phyloP scores from a whole-genome alignment of 2,113 vertebrate genomes.

The Apistogramma diplotaenia region DNA sequence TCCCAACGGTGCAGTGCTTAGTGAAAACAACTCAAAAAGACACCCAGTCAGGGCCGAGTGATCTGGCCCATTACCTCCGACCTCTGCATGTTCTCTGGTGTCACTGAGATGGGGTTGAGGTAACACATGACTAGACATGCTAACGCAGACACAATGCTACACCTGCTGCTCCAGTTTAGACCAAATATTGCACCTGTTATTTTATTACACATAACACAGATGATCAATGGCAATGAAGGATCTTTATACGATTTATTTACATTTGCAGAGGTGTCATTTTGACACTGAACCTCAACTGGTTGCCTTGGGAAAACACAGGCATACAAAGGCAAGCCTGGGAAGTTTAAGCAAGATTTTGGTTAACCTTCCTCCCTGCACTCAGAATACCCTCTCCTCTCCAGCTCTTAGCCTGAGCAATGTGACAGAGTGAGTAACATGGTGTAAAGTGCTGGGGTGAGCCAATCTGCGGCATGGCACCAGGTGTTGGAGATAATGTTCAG shows the following conservation, averaged over 20 bases:
- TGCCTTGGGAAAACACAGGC: neutral
- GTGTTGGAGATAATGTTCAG: slow-evolving; percentile 62
- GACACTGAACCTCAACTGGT: neutral
- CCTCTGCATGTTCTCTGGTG: slow-evolving; percentile 51
- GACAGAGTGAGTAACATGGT: slow-evolving; percentile 46
- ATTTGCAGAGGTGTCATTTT: neutral
- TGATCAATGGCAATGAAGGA: slow-evolving; percentile 24
- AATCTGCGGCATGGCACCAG: slow-evolving; percentile 56
- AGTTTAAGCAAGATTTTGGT: neutral
- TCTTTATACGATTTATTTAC: too few relatives aligned
- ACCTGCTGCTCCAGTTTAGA: slow-evolving; percentile 15
- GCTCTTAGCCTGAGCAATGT: slow-evolving; percentile 48
- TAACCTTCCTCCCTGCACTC: slow-evolving; percentile 30
- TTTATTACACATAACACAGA: slow-evolving; percentile 12
- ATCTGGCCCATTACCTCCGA: slow-evolving; percentile 64
- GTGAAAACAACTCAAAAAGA: slow-evolving; percentile 59
- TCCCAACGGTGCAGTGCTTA: slow-evolving; percentile 54
- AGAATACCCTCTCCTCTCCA: slow-evolving; percentile 2
- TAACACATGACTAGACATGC: slow-evolving; percentile 59
- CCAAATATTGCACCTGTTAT: slow-evolving; percentile 34
- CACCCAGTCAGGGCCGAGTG: slow-evolving; percentile 30
- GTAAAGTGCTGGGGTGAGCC: slow-evolving; percentile 31
- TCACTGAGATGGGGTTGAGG: slow-evolving; percentile 14
- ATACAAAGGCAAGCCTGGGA: neutral
- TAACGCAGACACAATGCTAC: slow-evolving; percentile 54